Evolutionary conservation across 2,113 vertebrate genomes (phyloP).

Genomic region (Eonycteris spelaea): DNA sequence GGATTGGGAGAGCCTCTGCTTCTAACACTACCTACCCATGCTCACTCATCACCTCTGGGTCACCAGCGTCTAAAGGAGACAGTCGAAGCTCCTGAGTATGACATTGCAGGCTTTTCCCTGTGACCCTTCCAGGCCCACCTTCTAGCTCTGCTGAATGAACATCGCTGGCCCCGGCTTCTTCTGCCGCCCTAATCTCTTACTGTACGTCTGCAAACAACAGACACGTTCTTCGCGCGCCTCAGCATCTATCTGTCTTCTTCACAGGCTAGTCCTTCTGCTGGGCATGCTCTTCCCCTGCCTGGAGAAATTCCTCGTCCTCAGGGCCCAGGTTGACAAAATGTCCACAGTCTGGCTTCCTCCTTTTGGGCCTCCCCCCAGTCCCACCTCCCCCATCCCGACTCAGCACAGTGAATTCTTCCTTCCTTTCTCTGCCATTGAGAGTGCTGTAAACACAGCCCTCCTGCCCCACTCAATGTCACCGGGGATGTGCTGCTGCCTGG

Average conservation of each 20-base stretch:
- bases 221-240: background rate
- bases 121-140: background rate
- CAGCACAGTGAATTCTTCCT: background rate
- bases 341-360: background rate
- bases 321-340: background rate
- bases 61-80: background rate
- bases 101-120: accelerated
- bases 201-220: background rate
- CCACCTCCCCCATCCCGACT: accelerated
- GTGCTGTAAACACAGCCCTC: background rate
- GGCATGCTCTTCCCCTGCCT: background rate
- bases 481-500: accelerated
- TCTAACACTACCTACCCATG: background rate
- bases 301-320: background rate
- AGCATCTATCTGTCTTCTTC: background rate
- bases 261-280: background rate
- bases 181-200: background rate
- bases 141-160: background rate
- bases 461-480: accelerated
- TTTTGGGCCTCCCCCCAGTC: background rate
- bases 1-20: background rate
- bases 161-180: accelerated
- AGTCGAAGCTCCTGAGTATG: background rate
- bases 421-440: background rate
- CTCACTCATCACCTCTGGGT: background rate